A percentile compares a stretch with the other conserved stretches of the same genome.
These are phyloP conservation scores for Aleiodes leptofemur DNA, from an alignment of 2,888 invertebrate species.

Conservation along the genomic window DNA sequence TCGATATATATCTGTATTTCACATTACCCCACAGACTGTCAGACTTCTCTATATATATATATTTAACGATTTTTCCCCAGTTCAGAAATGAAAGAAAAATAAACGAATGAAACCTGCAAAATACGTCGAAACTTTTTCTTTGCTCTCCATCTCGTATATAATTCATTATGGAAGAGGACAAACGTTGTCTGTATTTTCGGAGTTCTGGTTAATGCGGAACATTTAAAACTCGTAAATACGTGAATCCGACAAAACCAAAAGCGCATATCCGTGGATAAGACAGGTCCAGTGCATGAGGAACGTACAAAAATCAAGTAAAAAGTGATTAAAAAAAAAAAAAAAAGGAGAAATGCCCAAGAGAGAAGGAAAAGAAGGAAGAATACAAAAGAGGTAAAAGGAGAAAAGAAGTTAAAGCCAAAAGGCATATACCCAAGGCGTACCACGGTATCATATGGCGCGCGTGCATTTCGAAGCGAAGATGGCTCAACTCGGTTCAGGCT, in stretches of 20 bases:
- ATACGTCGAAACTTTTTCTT: background rate
- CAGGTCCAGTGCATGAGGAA: conserved; percentile 2
- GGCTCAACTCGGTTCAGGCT: conserved; percentile 68
- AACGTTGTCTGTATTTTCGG: conserved; percentile 4
- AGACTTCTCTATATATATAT: background rate
- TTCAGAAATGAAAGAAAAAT: too few relatives aligned
- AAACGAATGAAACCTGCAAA: background rate
- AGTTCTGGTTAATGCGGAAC: conserved; percentile 11
- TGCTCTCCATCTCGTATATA: background rate
- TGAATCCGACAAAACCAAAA: background rate
- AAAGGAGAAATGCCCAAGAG: background rate
- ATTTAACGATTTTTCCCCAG: background rate
- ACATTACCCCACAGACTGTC: background rate
- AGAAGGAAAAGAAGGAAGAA: background rate
- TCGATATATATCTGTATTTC: background rate
- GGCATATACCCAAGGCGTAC: conserved; percentile 20
- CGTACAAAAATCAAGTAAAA: conserved; percentile 2
- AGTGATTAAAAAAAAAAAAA: background rate
- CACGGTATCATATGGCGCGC: conserved; percentile 68
- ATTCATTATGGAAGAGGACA: background rate
- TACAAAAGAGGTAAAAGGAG: background rate
- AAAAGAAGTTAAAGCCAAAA: conserved; percentile 12
- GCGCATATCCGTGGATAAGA: conserved; percentile 11
- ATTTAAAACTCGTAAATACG: conserved; percentile 20
- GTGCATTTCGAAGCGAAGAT: conserved; percentile 72